Percentiles rank a stretch among this genome's conserved stretches.
These are phyloP conservation scores for Galendromus occidentalis DNA, from an alignment of 1,140 invertebrate species.

Conservation along the genomic window DNA sequence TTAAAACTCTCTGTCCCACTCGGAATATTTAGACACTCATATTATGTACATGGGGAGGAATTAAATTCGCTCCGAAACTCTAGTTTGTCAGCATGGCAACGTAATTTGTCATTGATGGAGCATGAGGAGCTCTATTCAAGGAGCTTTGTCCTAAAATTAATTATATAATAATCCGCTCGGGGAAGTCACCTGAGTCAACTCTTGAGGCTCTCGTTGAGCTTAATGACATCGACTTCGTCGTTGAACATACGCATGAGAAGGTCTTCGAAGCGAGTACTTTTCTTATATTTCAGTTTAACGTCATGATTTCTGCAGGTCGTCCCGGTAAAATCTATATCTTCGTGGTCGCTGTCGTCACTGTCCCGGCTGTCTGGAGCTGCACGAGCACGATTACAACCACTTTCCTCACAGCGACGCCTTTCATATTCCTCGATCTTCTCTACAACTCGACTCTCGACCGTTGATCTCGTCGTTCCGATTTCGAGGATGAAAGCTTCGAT, in stretches of 20 bases:
- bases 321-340: neutral
- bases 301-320: neutral
- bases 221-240: slow-evolving; percentile 11
- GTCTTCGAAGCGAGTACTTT: slow-evolving; percentile 11
- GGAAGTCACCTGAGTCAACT: no score
- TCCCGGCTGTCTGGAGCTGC: neutral
- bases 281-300: slow-evolving; percentile 9
- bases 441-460: slow-evolving; percentile 29
- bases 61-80: no score
- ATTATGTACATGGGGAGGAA: no score
- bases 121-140: no score
- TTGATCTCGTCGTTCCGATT: slow-evolving; percentile 29
- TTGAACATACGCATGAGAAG: slow-evolving; percentile 14
- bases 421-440: slow-evolving; percentile 29
- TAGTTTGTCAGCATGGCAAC: no score
- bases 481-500: slow-evolving; percentile 36
- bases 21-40: no score
- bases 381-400: neutral
- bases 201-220: neutral
- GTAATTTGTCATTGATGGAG: no score
- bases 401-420: slow-evolving; percentile 23
- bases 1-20: no score
- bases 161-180: no score
- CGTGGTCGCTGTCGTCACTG: slow-evolving; percentile 3
- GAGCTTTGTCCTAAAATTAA: no score